These are phyloP conservation scores for Zaprionus camerounensis DNA, from an alignment of 1,140 invertebrate species.

Conservation along the genomic window DNA sequence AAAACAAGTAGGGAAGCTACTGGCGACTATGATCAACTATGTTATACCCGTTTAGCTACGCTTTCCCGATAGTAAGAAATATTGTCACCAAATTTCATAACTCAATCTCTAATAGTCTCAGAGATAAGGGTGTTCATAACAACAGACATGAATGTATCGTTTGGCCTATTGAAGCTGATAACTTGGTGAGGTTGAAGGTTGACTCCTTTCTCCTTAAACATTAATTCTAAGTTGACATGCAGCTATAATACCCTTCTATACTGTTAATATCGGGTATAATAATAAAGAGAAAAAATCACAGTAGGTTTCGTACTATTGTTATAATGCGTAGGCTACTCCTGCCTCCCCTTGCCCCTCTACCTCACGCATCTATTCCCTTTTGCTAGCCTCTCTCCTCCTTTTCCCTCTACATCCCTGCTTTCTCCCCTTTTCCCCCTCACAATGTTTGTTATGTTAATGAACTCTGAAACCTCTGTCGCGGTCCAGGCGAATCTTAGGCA, in stretches of 20 bases:
- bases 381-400: conserved; percentile 1
- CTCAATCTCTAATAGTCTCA: no score
- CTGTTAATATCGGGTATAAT: not conserved
- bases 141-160: no score
- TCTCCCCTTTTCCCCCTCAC: conserved; percentile 47
- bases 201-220: no score
- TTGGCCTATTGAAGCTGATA: no score
- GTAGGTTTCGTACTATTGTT: conserved; percentile 82
- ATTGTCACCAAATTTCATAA: no score
- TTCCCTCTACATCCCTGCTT: conserved; percentile 35
- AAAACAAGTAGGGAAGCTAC: conserved; percentile 38
- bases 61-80: no score
- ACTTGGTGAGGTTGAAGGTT: no score
- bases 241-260: no score
- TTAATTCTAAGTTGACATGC: no score
- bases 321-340: conserved; percentile 78
- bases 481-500: conserved; percentile 30
- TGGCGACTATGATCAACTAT: not conserved
- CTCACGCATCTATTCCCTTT: not conserved
- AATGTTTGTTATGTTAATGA: conserved; percentile 83
- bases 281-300: conserved; percentile 50
- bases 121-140: no score
- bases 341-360: conserved; percentile 26
- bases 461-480: conserved; percentile 49
- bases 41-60: not conserved